These are phyloP conservation scores for Nesogale talazaci DNA, from an alignment of 2,113 vertebrate genomes.

Conservation along the genomic window DNA sequence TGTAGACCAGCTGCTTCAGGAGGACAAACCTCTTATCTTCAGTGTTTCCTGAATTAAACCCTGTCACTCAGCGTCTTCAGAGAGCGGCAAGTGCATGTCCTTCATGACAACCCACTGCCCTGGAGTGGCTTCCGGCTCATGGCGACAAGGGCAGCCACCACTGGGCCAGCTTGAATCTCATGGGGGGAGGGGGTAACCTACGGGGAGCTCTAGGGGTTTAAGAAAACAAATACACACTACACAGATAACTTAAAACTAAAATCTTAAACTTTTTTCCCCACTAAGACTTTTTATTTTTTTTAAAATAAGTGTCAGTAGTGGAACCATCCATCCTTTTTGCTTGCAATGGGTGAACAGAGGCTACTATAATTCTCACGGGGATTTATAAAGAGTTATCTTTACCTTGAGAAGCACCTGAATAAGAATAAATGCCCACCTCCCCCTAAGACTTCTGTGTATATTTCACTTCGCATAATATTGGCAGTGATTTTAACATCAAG, in stretches of 20 bases:
- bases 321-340: no score
- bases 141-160: not conserved
- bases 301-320: no score
- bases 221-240: not conserved
- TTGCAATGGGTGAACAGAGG: no score
- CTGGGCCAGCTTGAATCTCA: not conserved
- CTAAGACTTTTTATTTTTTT: no score
- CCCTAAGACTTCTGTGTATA: not conserved
- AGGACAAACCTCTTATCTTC: slow-evolving; percentile 1
- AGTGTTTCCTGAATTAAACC: not conserved
- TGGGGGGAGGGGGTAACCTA: no score
- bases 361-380: no score
- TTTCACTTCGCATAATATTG: not conserved
- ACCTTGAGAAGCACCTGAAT: no score
- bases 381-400: no score
- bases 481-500: slow-evolving; percentile 15
- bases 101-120: not conserved
- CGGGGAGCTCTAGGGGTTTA: not conserved
- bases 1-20: not conserved
- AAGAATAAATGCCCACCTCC: no score
- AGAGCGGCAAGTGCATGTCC: not conserved
- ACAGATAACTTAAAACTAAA: not conserved
- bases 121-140: no score
- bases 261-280: not conserved
- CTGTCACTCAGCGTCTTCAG: not conserved